Evolutionary conservation across 2,113 vertebrate species (phyloP), one percentile per base, ranked within the genome.

Genomic region (Cololabis saira): DNA sequence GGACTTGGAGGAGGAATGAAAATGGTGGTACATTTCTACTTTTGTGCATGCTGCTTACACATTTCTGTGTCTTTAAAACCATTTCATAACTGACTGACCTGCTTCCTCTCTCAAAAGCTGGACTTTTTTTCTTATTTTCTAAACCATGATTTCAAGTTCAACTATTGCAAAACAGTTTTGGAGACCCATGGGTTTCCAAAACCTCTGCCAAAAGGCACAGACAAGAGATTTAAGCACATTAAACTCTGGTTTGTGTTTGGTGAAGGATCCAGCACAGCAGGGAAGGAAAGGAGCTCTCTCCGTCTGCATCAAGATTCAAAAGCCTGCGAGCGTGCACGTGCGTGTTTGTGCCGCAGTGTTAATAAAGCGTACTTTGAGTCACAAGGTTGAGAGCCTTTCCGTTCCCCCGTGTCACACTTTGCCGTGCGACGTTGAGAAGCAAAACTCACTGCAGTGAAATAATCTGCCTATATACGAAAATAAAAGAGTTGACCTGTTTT

Each of bases 201-300:
- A n/a, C 73, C 45, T 73, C 83, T 83, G 75, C 67, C 59, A 80
- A 67, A 72, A 81, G 80, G 80, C 86, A 78, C 77, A 66, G 81
- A 67, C 50, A 57, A 72, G 67, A 83, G 85, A 86, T 86, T 84
- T 82, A 85, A 85, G 77, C 71, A 75, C 86, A 86, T 90, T 81
- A 80, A 79, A 77, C 82, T 74, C 24, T 1, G 10, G 61, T 77
- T 84, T 84, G 68, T 84, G 85, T 87, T 87, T 87, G 87, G 76
- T 76, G 54, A 55, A 64, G 68, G 79, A 86, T 87, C 78, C 69
- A 74, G 73, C 58, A n/a, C n/a, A 14, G 70, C 61, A 43, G 75
- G 50, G 64, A 74, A 83, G 69, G 71, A 84, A 30, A 43, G 21
- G 77, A 63, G 84, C 77, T 57, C 71, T 5, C 24, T 85, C 75